These are phyloP conservation scores for Xylota sylvarum DNA, from an alignment of 2,888 invertebrate genomes.

Conservation along the genomic window DNA sequence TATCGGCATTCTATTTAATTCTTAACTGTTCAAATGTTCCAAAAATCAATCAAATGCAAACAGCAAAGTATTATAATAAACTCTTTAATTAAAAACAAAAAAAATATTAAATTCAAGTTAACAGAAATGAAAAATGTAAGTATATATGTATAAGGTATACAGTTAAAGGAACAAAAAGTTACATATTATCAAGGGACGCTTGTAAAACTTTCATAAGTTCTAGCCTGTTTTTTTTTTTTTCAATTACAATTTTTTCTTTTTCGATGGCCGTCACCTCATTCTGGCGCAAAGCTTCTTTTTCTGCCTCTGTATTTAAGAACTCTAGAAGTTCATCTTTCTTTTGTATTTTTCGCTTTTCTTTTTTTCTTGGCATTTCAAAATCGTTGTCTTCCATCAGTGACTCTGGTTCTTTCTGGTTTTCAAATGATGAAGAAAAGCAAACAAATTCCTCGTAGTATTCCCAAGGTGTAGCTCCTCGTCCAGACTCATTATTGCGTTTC, in stretches of 20 bases:
- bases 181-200: conserved; percentile 1
- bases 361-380: too few relatives aligned
- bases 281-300: too few relatives aligned
- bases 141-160: background rate
- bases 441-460: background rate
- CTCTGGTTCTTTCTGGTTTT: background rate
- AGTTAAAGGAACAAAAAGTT: background rate
- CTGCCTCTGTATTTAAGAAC: too few relatives aligned
- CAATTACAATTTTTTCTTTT: background rate
- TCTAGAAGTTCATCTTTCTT: too few relatives aligned
- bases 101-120: background rate
- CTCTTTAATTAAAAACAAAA: background rate
- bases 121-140: background rate
- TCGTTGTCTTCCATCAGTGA: background rate
- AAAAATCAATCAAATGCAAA: background rate
- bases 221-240: background rate
- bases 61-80: too few relatives aligned
- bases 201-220: background rate
- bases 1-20: too few relatives aligned
- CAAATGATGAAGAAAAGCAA: background rate
- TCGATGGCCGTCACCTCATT: background rate
- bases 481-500: background rate
- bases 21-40: too few relatives aligned
- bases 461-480: background rate
- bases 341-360: too few relatives aligned